Conservation (phyloP, 2,888 invertebrate species). For the Hololepta plana region DNA sequence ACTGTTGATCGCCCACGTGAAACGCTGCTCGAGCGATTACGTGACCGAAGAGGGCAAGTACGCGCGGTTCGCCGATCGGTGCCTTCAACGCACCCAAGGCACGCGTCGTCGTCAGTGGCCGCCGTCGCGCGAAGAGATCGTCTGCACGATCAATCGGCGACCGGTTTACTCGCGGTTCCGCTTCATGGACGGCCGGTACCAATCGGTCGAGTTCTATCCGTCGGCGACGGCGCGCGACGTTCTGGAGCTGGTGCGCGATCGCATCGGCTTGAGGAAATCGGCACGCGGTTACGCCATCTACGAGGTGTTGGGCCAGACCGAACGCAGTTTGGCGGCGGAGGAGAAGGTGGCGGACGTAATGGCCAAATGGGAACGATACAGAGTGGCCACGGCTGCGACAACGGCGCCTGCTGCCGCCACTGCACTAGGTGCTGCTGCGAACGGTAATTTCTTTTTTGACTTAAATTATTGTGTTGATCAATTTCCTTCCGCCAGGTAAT, state of each 20-base stretch:
- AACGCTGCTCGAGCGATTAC: slow-evolving; percentile 72
- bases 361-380: slow-evolving; percentile 86
- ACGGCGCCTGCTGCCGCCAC: slow-evolving; percentile 20
- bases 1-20: slow-evolving; percentile 75
- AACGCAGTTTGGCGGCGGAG: slow-evolving; percentile 64
- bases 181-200: slow-evolving; percentile 87
- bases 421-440: slow-evolving; percentile 16
- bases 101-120: slow-evolving; percentile 71
- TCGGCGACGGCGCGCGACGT: slow-evolving; percentile 83
- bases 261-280: slow-evolving; percentile 67
- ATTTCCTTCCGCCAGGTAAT: slow-evolving; percentile 7
- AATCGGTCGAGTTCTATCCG: slow-evolving; percentile 88
- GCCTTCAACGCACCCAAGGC: slow-evolving; percentile 52
- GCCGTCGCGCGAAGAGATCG: slow-evolving; percentile 80
- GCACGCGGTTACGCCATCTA: slow-evolving; percentile 87
- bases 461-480: slow-evolving; percentile 6
- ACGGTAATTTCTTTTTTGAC: neutral
- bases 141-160: slow-evolving; percentile 79
- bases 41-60: slow-evolving; percentile 78
- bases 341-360: slow-evolving; percentile 90
- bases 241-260: slow-evolving; percentile 69
- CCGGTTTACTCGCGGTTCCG: slow-evolving; percentile 83
- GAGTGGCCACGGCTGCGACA: slow-evolving; percentile 46
- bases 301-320: slow-evolving; percentile 75
- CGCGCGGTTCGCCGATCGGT: slow-evolving; percentile 82